A percentile compares a stretch with the other conserved stretches of the same genome.
phyloP scores from a whole-genome alignment of 2,113 vertebrate species.

The Myrmecobius fasciatus region DNA sequence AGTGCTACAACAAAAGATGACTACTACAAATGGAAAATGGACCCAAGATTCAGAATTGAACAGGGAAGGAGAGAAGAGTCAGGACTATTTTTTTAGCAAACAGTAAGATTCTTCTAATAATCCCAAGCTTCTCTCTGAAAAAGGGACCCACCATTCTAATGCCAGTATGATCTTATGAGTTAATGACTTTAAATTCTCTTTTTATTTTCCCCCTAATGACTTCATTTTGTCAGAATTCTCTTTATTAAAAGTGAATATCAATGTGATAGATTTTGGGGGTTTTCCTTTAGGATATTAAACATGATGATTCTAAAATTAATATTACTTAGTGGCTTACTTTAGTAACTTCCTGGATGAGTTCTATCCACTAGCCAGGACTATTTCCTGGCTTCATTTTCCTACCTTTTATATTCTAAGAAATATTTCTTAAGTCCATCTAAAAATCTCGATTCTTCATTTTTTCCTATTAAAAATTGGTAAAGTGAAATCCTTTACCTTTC shows the following conservation, averaged over 20 bases:
- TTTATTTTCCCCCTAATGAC: not conserved
- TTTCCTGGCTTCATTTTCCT: not conserved
- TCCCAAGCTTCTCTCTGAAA: no score
- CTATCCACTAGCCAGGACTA: not conserved
- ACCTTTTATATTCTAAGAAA: not conserved
- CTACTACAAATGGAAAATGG: not conserved
- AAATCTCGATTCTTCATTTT: not conserved
- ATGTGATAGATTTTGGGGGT: not conserved
- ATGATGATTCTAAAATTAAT: not conserved
- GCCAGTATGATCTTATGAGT: not conserved
- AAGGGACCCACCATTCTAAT: no score
- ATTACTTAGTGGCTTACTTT: not conserved
- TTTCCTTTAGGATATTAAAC: not conserved
- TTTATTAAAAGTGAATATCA: slow-evolving; percentile 18
- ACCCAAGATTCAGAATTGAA: not conserved
- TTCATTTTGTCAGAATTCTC: slow-evolving; percentile 1
- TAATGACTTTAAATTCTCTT: not conserved
- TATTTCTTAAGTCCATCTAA: not conserved
- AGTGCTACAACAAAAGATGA: not conserved
- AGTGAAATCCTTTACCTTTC: not conserved
- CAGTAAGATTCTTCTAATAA: not conserved
- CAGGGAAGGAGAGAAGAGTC: not conserved
- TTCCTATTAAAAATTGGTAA: not conserved
- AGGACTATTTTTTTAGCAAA: not conserved
- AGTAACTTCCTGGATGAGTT: not conserved